Evolutionary conservation across 2,797 vertebrate species (phyloP), one percentile per base, ranked within the genome.

Genomic region (Mallotus villosus): DNA sequence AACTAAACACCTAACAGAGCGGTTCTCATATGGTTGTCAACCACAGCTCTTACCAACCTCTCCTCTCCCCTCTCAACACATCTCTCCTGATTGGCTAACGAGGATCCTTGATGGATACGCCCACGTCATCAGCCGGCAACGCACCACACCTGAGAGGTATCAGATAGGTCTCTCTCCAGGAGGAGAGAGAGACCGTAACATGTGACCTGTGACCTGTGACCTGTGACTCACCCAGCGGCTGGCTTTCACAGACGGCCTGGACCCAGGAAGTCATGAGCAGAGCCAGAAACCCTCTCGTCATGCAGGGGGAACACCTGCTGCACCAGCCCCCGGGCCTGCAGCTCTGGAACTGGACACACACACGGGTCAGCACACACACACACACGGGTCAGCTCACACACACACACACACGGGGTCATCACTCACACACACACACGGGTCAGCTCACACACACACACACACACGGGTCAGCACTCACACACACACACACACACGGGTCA

Each of bases 191-290:
- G n/a, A n/a, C n/a, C n/a, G n/a, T n/a, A n/a, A n/a, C n/a, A n/a
- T 22, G 27, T 63, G 37, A 2, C 14, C 49, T 27, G 25, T 27
- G 58, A 17, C 25, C 21, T 22, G 27, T 63, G 37, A 2, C 14
- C 49, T 58, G 22, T n/a, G 57, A 71, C 84, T 32, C 80, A 97
- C 96, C 96, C 8, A 98, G 87, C 0, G 96, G 96, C 82, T 97
- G 96, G 12, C 94, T 92, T 76, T 97, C 95, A 59, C 96, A 97
- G 46, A 97, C 93, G 0, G 96, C 96, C 90, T 97, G 95, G 70
- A 97, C 96, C 96, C 96, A 98, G 0, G 95, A 96, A 65, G 95
- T 96, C 95, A 97, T 96, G 68, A 97, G 92, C 84, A 95, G 92
- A 78, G 95, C 95, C 73, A 98, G 93, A 84, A 84, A 97, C 96